Base-by-base conservation (phyloP, 2,113 vertebrate species). In the Miniopterus natalensis region DNA sequence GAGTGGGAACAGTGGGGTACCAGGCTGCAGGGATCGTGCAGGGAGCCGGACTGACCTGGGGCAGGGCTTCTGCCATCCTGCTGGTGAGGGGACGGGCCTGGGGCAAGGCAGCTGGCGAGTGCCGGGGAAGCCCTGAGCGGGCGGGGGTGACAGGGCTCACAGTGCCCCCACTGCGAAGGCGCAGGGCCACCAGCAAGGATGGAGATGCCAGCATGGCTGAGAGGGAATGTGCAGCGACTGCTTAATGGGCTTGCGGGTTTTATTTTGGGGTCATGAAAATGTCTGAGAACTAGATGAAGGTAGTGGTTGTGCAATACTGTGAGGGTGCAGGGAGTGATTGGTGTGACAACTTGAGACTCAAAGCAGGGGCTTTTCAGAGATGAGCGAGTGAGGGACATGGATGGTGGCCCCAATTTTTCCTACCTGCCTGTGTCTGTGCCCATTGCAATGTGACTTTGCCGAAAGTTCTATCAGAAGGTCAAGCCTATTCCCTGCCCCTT, bases 1-100 rank as follows among this genome's bases (percentile, higher is more conserved):
- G 18, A 18, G n/a, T 17, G 7, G n/a, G n/a, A 6, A 4, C 31
- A 61, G 71, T 17, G n/a, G 1, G 18, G 18, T 57, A 55, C 88
- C 12, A 21, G 31, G 45, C n/a, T 12, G 42, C 42, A 27, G 63
- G 27, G n/a, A 0, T 42, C 4, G 0, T 3, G 21, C 53, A 7
- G 74, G 42, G 53, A 59, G 23, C 59, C 14, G 87, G 70, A 4
- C 21, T 42, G 45, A 21, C 42, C 51, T 2, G 0, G 61, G 57
- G 21, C 45, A 61, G 51, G 57, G 18, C 12, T n/a, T 51, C 4
- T 29, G n/a, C 31, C 1, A 3, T 23, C 7, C 36, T 23, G 2
- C 42, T 18, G n/a, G 10, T 2, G 47, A 68, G 25, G 29, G 1
- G 45, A 57, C 18, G 5, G 27, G 21, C 71, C 40, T 31, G 45